Conservation (phyloP, 1,140 invertebrate species). For the Callitettix versicolor region DNA sequence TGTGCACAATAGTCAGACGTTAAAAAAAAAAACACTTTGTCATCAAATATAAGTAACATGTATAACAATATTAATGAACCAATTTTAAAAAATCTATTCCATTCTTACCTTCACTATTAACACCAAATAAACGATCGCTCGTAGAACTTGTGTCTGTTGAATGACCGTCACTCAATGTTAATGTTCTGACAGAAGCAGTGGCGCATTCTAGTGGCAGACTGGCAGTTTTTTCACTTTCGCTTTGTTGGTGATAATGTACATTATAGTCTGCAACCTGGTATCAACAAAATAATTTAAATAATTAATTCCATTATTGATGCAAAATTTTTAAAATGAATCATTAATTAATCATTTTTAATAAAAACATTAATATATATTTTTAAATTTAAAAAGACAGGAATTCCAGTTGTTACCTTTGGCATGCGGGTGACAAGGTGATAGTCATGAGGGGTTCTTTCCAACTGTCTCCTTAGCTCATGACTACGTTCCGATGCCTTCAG, state of each 20-base stretch:
- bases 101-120: slow-evolving; percentile 31
- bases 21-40: too few species aligned
- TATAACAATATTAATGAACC: too few species aligned
- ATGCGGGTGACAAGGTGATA: slow-evolving; percentile 18
- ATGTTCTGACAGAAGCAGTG: slow-evolving; percentile 9
- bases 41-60: too few species aligned
- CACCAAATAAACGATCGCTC: slow-evolving; percentile 30
- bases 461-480: slow-evolving; percentile 21
- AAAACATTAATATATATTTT: neutral
- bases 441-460: slow-evolving; percentile 20
- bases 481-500: slow-evolving; percentile 27
- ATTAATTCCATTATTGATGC: slow-evolving; percentile 11
- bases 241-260: slow-evolving; percentile 1
- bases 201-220: slow-evolving; percentile 23
- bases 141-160: slow-evolving; percentile 40
- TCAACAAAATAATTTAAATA: neutral
- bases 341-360: too few species aligned
- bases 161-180: slow-evolving; percentile 36
- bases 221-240: slow-evolving; percentile 29
- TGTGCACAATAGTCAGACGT: too few species aligned
- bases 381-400: slow-evolving; percentile 4
- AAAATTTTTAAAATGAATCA: neutral
- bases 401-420: slow-evolving; percentile 26
- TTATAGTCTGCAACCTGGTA: slow-evolving; percentile 8
- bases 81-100: too few species aligned